phyloP scores from a whole-genome alignment of 30 jellyfish, hydroid and myxozoan genomes.

The Haliclystus octoradiatus region DNA sequence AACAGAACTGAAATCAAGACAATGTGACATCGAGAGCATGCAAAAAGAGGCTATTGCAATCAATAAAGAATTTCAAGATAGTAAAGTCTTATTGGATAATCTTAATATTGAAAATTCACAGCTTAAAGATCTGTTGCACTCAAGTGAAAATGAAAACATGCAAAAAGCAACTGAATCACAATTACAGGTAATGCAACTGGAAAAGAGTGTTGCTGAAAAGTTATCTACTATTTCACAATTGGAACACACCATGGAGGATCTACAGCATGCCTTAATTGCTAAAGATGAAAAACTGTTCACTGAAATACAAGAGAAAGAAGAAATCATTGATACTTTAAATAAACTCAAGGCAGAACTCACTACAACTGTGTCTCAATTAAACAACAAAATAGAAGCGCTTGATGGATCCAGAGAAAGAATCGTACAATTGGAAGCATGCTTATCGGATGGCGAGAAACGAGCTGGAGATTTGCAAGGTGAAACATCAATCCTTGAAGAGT shows the following conservation, averaged over 20 bases:
- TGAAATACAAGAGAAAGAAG: not conserved
- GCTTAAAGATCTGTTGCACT: too few relatives aligned
- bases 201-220: not conserved
- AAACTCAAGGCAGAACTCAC: not conserved
- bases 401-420: not conserved
- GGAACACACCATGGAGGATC: not conserved
- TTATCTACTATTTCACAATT: not conserved
- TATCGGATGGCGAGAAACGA: not conserved
- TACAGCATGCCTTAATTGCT: conserved; percentile 6
- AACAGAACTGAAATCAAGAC: conserved; percentile 4
- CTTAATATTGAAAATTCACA: too few relatives aligned
- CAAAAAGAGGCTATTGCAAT: not conserved
- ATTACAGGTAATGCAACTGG: too few relatives aligned
- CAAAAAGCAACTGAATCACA: too few relatives aligned
- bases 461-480: too few relatives aligned
- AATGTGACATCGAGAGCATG: too few relatives aligned
- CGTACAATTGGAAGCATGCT: not conserved
- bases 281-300: conserved; percentile 10
- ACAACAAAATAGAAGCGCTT: not conserved
- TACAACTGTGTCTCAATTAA: not conserved
- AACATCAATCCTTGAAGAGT: too few relatives aligned
- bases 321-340: not conserved
- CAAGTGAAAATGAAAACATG: too few relatives aligned
- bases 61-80: not conserved
- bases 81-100: not conserved